Percentiles rank a stretch among this genome's conserved stretches.
Evolutionary conservation across 2,113 vertebrate species (phyloP).

Genomic region (Bufo gargarizans): DNA sequence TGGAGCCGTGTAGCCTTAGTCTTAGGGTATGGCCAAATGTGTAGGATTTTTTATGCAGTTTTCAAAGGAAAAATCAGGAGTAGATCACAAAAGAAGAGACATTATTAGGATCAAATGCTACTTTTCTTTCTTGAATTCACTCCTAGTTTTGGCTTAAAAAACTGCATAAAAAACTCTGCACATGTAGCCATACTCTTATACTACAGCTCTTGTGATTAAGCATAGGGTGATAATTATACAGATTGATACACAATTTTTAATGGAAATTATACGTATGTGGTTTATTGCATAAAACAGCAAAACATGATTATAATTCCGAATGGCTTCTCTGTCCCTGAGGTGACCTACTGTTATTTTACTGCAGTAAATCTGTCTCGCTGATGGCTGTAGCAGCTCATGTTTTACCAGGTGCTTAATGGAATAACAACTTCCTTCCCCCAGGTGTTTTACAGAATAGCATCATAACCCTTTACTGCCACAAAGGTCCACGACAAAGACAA

Average conservation of each 20-base stretch:
- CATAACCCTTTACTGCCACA: slow-evolving; percentile 5
- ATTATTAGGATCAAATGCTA: too few species aligned
- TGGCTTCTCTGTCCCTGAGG: not conserved
- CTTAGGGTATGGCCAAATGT: too few species aligned
- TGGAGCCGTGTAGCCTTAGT: too few species aligned
- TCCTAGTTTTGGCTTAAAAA: too few species aligned
- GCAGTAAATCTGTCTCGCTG: slow-evolving; percentile 26
- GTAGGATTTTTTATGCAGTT: too few species aligned
- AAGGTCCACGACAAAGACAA: not conserved
- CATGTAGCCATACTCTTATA: not conserved
- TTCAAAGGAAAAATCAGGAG: too few species aligned
- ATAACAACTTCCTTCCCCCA: slow-evolving; percentile 37
- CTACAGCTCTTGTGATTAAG: not conserved
- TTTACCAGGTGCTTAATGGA: slow-evolving; percentile 40
- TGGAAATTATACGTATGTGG: not conserved
- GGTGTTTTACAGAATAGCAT: not conserved
- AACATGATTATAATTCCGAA: not conserved
- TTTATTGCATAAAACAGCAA: not conserved
- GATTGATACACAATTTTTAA: not conserved
- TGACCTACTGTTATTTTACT: not conserved
- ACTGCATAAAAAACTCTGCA: too few species aligned
- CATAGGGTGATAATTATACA: not conserved
- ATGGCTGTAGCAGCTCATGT: slow-evolving; percentile 4
- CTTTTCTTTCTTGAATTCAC: too few species aligned
- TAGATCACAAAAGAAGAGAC: too few species aligned